Base-by-base conservation (phyloP, 2,113 vertebrate species). In the Cichladusa arquata region DNA sequence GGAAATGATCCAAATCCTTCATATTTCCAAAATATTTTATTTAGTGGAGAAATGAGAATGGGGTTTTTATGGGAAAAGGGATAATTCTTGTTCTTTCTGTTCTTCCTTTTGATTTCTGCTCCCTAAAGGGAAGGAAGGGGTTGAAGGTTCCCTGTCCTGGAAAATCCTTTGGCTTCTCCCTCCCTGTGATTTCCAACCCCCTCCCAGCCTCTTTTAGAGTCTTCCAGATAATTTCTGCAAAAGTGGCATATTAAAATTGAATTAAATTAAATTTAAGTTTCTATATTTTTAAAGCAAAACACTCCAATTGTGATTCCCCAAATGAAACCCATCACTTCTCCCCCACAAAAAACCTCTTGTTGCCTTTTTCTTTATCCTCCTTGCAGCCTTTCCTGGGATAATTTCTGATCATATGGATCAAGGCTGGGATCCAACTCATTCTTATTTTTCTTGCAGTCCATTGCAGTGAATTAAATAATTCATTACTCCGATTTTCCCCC, bases 301-400 rank as follows among this genome's bases (percentile, higher is more conserved):
- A 25, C 25, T 48, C 18, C n/a, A 34, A 61, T 7, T n/a, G 5
- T 6, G 6, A 31, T 6, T 56, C 5, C 44, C 14, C 45, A 25
- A 16, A 40, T 15, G 57, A 86, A 62, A 29, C 1, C 0, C 10
- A 33, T 12, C 19, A 1, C 4, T 60, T 38, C 25, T 19, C 1
- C 15, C 6, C 1, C 20, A 3, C 6, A 18, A 36, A 25, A 20
- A 29, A 5, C 7, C 29, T 48, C 34, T 20, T 26, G 0, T 42
- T 70, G 19, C 1, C 10, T 73, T 76, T 85, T 85, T 2, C 33
- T 24, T 69, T 58, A 19, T 47, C 45, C 33, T 83, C 26, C 9
- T 12, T 48, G 11, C 19, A 66, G 54, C 33, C 14, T 29, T 25
- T 38, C 44, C 51, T 38, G 18, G 38, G 13, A 25, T 11, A 22